Conservation (phyloP, 2,113 vertebrate species). For the Mirza zaza region DNA sequence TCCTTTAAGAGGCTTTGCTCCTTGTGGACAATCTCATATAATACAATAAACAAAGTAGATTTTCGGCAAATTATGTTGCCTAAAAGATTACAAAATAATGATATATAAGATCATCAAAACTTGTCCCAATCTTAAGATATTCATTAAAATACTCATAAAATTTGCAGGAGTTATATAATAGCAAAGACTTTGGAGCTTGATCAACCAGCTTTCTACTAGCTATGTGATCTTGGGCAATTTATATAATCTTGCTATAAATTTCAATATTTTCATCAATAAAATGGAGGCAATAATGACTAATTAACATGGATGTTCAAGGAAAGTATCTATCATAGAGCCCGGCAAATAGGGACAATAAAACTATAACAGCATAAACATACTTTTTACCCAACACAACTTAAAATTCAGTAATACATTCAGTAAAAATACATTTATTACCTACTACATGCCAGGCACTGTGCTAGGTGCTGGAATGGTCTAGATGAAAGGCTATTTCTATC, state of each 20-base stretch:
- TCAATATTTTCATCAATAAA: conserved; percentile 16
- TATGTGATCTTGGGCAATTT: neutral
- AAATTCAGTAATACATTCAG: neutral
- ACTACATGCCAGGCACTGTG: neutral
- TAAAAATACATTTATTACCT: conserved; percentile 1
- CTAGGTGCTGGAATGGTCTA: neutral
- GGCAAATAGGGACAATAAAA: neutral
- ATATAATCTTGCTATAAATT: neutral
- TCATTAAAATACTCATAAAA: neutral
- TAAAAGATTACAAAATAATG: neutral
- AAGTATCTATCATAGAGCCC: neutral
- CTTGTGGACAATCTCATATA: neutral
- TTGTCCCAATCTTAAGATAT: neutral
- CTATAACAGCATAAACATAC: neutral
- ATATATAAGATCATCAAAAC: neutral
- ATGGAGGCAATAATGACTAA: neutral
- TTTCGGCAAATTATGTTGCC: conserved; percentile 7
- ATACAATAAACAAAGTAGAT: neutral
- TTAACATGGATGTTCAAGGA: neutral
- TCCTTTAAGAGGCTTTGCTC: neutral
- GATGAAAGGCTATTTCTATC: neutral
- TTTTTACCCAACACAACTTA: neutral
- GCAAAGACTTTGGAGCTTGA: neutral
- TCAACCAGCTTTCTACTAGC: neutral
- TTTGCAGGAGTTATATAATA: neutral